A percentile compares a stretch with the other conserved stretches of the same genome.
Conservation (phyloP, 2,888 invertebrate species). For the Metallyticus violacea region DNA sequence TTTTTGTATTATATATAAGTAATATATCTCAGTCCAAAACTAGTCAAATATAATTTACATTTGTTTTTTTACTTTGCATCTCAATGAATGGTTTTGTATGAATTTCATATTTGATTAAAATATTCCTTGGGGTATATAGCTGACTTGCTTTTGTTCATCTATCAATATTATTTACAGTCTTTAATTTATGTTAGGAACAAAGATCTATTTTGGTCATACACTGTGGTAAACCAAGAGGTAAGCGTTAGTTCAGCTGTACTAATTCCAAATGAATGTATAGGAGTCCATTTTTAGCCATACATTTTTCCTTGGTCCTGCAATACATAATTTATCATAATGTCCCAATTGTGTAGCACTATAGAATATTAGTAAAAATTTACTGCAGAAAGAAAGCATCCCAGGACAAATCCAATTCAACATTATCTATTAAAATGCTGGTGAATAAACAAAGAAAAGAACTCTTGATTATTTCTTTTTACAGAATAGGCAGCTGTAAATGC, state of each 20-base stretch:
- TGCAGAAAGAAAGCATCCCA: neutral
- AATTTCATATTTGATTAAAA: neutral
- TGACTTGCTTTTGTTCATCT: no score
- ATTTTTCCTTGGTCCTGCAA: neutral
- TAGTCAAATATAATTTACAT: neutral
- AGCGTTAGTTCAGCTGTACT: no score
- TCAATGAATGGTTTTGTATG: neutral
- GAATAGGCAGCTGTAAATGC: neutral
- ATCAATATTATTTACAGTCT: no score
- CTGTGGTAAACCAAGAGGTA: no score
- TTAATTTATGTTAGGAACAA: no score
- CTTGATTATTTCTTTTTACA: no score
- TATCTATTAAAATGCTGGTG: neutral
- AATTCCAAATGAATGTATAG: no score
- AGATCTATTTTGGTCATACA: no score
- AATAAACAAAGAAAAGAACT: neutral
- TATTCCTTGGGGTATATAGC: neutral
- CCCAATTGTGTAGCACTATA: neutral
- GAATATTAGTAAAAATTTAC: neutral
- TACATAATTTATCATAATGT: neutral
- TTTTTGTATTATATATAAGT: neutral
- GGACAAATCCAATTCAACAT: neutral
- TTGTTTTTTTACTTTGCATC: neutral
- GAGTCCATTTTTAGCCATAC: no score
- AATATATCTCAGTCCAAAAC: neutral